Percentiles rank a stretch among this genome's conserved stretches.
phyloP scores from a whole-genome alignment of 2,888 invertebrate genomes.

The Coenonympha glycerion region DNA sequence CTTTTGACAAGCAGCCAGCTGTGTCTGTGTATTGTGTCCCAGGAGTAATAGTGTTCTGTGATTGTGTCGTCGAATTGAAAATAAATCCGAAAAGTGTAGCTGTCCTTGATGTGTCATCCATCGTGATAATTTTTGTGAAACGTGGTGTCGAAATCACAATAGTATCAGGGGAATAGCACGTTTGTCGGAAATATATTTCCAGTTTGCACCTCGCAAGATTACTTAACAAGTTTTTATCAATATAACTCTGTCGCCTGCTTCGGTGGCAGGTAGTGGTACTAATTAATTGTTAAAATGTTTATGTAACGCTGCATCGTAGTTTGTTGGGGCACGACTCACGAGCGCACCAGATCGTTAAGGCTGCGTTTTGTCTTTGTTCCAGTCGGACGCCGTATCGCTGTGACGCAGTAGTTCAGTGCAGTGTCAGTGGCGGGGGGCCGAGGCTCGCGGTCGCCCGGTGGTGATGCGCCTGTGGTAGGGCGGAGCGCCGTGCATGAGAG shows the following conservation, averaged over 20 bases:
- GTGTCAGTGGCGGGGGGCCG: constrained; percentile 34
- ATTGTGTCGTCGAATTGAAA: constrained; percentile 58
- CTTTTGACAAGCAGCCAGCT: constrained; percentile 68
- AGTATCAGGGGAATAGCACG: constrained; percentile 7
- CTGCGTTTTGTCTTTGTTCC: constrained; percentile 65
- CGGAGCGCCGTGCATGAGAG: constrained; percentile 55
- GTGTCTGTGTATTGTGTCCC: constrained; percentile 37
- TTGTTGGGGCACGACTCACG: too few species aligned
- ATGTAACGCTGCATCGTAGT: constrained; percentile 71
- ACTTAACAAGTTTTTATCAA: neutral
- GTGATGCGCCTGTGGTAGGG: constrained; percentile 39
- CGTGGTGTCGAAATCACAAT: constrained; percentile 41
- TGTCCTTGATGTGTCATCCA: constrained; percentile 73
- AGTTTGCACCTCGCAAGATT: neutral
- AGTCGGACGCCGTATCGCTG: constrained; percentile 49
- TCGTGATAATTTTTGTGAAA: constrained; percentile 57
- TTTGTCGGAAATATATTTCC: neutral
- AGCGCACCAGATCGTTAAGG: constrained; percentile 55
- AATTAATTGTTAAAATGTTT: constrained; percentile 63
- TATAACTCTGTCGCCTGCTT: constrained; percentile 31
- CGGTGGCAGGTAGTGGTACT: constrained; percentile 52
- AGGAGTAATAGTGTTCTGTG: too few species aligned
- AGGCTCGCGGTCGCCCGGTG: constrained; percentile 33
- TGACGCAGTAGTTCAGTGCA: constrained; percentile 35
- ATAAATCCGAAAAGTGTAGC: constrained; percentile 58